Conservation (phyloP, 2,113 vertebrate species). For the Saccopteryx bilineata region DNA sequence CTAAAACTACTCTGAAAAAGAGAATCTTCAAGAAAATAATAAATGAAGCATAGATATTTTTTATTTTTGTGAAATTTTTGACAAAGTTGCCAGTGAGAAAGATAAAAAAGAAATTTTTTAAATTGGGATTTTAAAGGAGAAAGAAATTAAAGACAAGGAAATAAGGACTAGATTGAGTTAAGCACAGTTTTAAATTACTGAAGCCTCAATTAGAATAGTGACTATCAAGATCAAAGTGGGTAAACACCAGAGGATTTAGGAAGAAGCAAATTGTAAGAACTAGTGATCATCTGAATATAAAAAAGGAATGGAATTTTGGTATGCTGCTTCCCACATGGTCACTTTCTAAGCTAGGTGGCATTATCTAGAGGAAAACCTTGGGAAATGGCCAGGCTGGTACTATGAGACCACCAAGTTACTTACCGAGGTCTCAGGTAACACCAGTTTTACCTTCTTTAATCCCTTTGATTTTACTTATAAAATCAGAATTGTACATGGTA, state of each 20-base stretch:
- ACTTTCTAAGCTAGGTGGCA: not conserved
- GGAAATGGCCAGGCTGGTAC: not conserved
- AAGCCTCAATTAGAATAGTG: not conserved
- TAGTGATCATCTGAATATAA: not conserved
- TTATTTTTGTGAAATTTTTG: not conserved
- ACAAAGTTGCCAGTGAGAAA: constrained; percentile 8
- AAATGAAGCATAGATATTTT: not conserved
- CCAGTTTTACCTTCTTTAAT: not conserved
- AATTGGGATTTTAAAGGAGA: not conserved
- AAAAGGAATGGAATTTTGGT: not conserved
- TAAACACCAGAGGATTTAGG: not conserved
- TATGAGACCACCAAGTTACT: not conserved
- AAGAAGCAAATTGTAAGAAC: not conserved
- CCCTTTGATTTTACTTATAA: not conserved
- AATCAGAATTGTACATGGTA: not conserved
- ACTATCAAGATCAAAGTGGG: not conserved
- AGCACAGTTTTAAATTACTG: not conserved
- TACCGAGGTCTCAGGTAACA: not conserved
- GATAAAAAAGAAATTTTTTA: not conserved
- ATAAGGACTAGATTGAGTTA: not conserved
- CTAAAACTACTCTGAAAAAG: not conserved
- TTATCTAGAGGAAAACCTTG: not conserved
- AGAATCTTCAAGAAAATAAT: not conserved
- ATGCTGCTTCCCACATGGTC: not conserved
- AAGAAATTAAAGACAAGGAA: not conserved